Evolutionary conservation across 2,113 vertebrate species (phyloP), one percentile per base, ranked within the genome.

Genomic region (Oreochromis tanganicae): DNA sequence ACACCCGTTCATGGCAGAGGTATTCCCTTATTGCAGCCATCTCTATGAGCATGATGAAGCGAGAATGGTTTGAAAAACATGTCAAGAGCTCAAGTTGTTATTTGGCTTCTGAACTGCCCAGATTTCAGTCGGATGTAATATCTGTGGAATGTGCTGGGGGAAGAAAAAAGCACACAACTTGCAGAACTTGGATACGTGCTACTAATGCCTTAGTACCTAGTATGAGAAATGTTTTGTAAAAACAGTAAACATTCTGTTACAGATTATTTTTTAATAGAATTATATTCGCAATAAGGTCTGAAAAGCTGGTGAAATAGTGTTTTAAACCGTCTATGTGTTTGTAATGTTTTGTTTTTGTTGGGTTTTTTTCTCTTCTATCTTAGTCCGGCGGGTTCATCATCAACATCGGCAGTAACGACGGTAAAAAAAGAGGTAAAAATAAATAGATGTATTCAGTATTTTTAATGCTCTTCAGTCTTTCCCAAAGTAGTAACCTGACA

Each of bases 381-480:
- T 50, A 95, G 95, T 80, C 66, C 86, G 27, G 55, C 57, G 2
- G 13, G 78, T 13, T 90, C 91, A 52, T 81, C 91, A 1, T 9
- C 83, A n/a, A 21, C 90, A 63, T 52, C 88, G 52, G 16, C 56
- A 32, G 24, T 2, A 19, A 50, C 83, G 13, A 90, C 73, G 81
- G 87, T 87, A 36, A 95, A 91, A 86, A 95, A 94, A 85, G 92
- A 95, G 94, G 93, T 95, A 75, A 80, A 87, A 34, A 34, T 59
- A 55, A 29, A 32, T 79, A 6, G 4, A 46, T 71, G 0, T 63
- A 46, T 10, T 4, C 34, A 17, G 9, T 29, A 13, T 36, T 7
- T 83, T 80, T 48, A 71, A n/a, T 27, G 5, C 4, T 50, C 1
- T 46, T 88, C 1, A 7, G 41, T 61, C 43, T 55, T 21, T 81